Evolutionary conservation across 2,113 vertebrate genomes (phyloP).

Genomic region (Callipepla californica): DNA sequence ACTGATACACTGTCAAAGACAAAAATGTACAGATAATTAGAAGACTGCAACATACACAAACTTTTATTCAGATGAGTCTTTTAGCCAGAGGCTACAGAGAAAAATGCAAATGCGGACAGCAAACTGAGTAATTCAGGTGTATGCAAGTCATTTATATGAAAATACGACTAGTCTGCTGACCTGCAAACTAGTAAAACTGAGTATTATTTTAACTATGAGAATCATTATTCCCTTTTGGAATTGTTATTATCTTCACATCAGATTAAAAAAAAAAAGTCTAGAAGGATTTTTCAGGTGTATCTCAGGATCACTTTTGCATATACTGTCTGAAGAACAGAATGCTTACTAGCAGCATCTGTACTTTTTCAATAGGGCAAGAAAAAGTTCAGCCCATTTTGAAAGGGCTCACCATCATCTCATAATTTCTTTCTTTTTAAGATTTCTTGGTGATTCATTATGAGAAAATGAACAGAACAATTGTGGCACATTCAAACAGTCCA

Average conservation of each 20-base stretch:
- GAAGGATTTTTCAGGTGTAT: neutral
- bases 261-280: neutral
- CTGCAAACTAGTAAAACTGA: conserved; percentile 43
- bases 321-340: neutral
- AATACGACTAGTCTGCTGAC: conserved; percentile 16
- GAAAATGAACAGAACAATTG: conserved; percentile 22
- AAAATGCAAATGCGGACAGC: conserved; percentile 50
- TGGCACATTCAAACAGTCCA: conserved; percentile 3
- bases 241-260: conserved; percentile 10
- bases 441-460: neutral
- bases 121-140: neutral
- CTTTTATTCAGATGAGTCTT: conserved; percentile 45
- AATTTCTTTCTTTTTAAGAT: neutral
- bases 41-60: conserved; percentile 10
- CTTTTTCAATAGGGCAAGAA: neutral
- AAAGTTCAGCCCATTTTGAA: neutral
- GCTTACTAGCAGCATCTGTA: neutral
- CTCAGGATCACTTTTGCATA: conserved; percentile 15
- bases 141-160: conserved; percentile 64
- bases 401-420: neutral
- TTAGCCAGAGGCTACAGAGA: conserved; percentile 27
- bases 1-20: conserved; percentile 91
- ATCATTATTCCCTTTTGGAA: conserved; percentile 40
- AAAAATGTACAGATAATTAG: conserved; percentile 72
- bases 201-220: conserved; percentile 20